phyloP scores from a whole-genome alignment of 2,113 vertebrate genomes.

The Siniperca knerii region DNA sequence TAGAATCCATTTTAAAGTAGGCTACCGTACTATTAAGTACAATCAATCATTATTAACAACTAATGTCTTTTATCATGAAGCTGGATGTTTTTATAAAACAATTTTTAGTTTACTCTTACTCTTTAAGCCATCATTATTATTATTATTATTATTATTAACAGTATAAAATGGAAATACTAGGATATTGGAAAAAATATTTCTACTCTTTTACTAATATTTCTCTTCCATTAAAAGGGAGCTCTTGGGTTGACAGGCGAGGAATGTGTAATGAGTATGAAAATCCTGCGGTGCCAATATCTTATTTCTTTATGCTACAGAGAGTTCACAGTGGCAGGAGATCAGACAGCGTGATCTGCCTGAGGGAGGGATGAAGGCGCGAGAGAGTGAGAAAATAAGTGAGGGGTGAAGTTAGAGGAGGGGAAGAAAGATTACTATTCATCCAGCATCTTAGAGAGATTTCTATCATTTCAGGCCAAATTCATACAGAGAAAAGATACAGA shows the following conservation, averaged over 20 bases:
- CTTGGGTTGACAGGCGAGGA: slow-evolving; percentile 38
- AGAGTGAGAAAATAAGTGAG: slow-evolving; percentile 45
- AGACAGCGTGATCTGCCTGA: slow-evolving; percentile 51
- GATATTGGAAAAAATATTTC: not conserved
- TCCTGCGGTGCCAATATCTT: slow-evolving; percentile 57
- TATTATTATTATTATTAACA: too few relatives aligned
- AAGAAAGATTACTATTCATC: slow-evolving; percentile 51
- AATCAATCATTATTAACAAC: too few relatives aligned
- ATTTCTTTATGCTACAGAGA: slow-evolving; percentile 62
- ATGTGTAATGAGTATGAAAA: slow-evolving; percentile 61
- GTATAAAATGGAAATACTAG: not conserved
- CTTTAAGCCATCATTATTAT: not conserved
- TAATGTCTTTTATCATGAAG: too few relatives aligned
- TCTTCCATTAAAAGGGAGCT: slow-evolving; percentile 46
- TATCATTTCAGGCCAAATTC: slow-evolving; percentile 19
- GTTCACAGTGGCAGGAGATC: slow-evolving; percentile 59
- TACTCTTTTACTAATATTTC: slow-evolving; percentile 1
- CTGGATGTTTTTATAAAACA: too few relatives aligned
- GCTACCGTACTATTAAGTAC: too few relatives aligned
- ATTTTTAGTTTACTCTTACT: too few relatives aligned
- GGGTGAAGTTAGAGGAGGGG: slow-evolving; percentile 29
- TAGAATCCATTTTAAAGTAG: too few relatives aligned
- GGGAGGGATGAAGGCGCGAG: slow-evolving; percentile 37
- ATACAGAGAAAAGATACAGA: not conserved
- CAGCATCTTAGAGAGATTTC: slow-evolving; percentile 6